phyloP scores from a whole-genome alignment of 2,113 vertebrate genomes.

The Eidolon helvum region DNA sequence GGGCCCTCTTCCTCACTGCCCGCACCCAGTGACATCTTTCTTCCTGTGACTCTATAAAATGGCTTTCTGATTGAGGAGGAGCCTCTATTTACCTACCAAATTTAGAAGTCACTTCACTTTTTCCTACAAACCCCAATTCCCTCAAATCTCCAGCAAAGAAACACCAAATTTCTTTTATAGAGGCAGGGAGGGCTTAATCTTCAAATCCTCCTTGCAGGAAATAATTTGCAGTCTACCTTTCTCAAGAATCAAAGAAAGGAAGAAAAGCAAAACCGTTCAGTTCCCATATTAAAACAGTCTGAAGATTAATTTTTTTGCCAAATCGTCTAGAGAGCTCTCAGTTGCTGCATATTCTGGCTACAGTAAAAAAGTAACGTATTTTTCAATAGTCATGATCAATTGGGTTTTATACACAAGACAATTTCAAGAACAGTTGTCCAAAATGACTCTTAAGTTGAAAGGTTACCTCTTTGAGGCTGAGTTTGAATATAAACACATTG shows the following conservation, averaged over 20 bases:
- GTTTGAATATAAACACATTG: slow-evolving; percentile 71
- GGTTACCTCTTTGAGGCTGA: slow-evolving; percentile 69
- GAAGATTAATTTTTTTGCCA: slow-evolving; percentile 55
- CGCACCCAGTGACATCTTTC: neutral
- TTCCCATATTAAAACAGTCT: slow-evolving; percentile 19
- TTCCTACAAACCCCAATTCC: neutral
- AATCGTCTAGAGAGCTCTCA: slow-evolving; percentile 10
- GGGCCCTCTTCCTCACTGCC: neutral
- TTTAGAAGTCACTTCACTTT: neutral
- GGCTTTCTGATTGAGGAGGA: neutral
- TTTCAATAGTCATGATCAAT: slow-evolving; percentile 62
- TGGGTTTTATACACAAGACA: slow-evolving; percentile 49
- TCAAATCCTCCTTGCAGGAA: slow-evolving; percentile 14
- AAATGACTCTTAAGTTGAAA: slow-evolving; percentile 70
- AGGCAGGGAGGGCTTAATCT: neutral
- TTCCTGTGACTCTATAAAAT: neutral
- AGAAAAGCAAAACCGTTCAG: neutral
- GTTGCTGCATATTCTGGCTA: slow-evolving; percentile 42
- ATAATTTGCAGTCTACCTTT: neutral
- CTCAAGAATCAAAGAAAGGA: slow-evolving; percentile 18
- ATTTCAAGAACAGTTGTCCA: slow-evolving; percentile 70
- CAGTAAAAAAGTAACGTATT: slow-evolving; percentile 37
- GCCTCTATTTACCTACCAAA: neutral
- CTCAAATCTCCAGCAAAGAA: neutral
- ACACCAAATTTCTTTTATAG: neutral